These are phyloP conservation scores for Tanypteryx hageni DNA, from an alignment of 2,888 invertebrate species.

Conservation along the genomic window DNA sequence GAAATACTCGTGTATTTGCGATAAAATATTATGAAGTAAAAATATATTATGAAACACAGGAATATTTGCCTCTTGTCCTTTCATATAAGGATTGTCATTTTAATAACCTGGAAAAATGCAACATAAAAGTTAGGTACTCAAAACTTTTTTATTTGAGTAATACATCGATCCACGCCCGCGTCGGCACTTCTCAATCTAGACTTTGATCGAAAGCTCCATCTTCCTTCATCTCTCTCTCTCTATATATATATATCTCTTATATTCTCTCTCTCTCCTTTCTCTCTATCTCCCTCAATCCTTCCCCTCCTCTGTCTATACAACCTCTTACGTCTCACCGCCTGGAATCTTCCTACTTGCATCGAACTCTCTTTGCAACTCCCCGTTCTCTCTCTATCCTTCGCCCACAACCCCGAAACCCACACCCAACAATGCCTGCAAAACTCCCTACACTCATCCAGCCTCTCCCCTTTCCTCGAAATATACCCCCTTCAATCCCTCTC, in stretches of 20 bases:
- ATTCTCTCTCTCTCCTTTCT: background rate
- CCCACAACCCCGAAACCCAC: background rate
- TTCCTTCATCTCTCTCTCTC: background rate
- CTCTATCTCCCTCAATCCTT: background rate
- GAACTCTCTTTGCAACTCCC: conserved; percentile 30
- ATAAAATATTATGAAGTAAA: too few relatives aligned
- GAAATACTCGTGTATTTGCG: too few relatives aligned
- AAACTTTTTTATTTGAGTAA: too few relatives aligned
- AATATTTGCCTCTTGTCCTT: too few relatives aligned
- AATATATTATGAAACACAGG: too few relatives aligned
- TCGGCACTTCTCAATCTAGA: background rate
- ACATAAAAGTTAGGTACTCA: too few relatives aligned
- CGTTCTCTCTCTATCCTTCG: background rate
- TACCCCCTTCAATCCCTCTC: background rate
- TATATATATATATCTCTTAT: too few relatives aligned
- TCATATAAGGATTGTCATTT: too few relatives aligned
- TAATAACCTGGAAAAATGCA: too few relatives aligned
- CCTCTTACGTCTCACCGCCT: background rate
- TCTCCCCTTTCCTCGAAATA: background rate
- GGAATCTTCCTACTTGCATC: conserved; percentile 39
- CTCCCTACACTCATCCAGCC: background rate
- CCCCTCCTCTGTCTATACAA: background rate
- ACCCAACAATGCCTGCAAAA: conserved; percentile 42
- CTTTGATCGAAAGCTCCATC: background rate
- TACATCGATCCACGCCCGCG: background rate